Evolutionary conservation across 2,113 vertebrate genomes (phyloP).

Genomic region (Channa argus): DNA sequence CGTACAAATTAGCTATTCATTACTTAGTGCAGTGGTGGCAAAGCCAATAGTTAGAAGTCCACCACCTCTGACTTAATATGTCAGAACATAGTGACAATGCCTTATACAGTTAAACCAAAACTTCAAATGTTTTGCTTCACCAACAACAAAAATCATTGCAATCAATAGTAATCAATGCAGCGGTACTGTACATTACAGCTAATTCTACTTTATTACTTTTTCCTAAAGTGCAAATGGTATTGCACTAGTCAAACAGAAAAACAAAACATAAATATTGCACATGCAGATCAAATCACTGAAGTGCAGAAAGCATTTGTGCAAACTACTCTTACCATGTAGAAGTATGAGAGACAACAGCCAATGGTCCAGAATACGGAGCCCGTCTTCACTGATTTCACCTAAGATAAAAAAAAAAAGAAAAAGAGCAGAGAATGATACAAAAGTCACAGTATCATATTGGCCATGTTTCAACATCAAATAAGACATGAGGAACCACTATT

Average conservation of each 20-base stretch:
- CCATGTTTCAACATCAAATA: constrained; percentile 6
- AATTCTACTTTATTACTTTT: no score
- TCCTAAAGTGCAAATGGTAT: no score
- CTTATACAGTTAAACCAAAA: no score
- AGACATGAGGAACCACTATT: not conserved
- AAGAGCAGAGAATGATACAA: constrained; percentile 25
- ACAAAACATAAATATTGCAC: not conserved
- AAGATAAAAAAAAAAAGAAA: constrained; percentile 58
- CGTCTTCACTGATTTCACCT: constrained; percentile 98
- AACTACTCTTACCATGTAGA: constrained; percentile 93
- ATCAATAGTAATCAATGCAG: no score
- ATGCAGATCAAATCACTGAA: not conserved
- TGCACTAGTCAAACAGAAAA: not conserved
- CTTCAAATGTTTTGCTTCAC: no score
- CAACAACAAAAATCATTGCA: no score
- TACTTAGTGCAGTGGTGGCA: no score
- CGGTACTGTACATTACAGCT: no score
- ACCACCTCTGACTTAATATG: no score
- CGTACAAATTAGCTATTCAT: no score
- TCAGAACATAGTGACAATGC: no score
- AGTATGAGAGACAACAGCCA: constrained; percentile 96
- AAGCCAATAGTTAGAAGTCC: no score
- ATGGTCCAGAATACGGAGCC: constrained; percentile 97
- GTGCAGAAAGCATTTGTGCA: not conserved
- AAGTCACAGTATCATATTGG: not conserved